These are phyloP conservation scores for Epinephelus moara DNA, from an alignment of 2,113 vertebrate species.

Conservation along the genomic window DNA sequence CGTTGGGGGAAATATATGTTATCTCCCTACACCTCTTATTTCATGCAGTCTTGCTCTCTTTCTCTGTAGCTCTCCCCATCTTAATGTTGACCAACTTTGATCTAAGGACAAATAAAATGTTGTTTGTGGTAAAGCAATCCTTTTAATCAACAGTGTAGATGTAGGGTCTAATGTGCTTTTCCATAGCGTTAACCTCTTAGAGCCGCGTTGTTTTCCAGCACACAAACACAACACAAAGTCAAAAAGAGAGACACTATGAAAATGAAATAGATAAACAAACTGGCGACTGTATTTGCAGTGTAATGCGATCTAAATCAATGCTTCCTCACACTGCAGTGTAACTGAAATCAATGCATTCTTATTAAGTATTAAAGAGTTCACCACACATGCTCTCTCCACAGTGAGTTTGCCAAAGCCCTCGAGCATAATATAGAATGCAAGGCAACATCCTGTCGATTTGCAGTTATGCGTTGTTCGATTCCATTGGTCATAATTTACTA, in stretches of 20 bases:
- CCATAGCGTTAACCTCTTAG: not conserved
- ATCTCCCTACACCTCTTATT: not conserved
- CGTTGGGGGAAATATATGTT: not conserved
- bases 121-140: not conserved
- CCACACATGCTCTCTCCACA: not conserved
- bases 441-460: slow-evolving; percentile 56
- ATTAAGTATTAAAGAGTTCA: slow-evolving; percentile 25
- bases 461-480: slow-evolving; percentile 59
- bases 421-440: slow-evolving; percentile 13
- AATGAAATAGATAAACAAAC: not conserved
- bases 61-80: not conserved
- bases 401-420: not conserved
- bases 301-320: slow-evolving; percentile 23
- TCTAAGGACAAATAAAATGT: not conserved
- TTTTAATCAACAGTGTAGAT: slow-evolving; percentile 6
- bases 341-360: slow-evolving; percentile 32
- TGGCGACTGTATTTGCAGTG: slow-evolving; percentile 1
- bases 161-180: not conserved
- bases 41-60: not conserved
- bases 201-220: not conserved
- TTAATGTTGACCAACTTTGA: not conserved
- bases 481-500: slow-evolving; percentile 56
- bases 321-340: not conserved
- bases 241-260: not conserved
- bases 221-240: not conserved